Conservation (phyloP, 2,888 invertebrate genomes). For the Xanthia togata region DNA sequence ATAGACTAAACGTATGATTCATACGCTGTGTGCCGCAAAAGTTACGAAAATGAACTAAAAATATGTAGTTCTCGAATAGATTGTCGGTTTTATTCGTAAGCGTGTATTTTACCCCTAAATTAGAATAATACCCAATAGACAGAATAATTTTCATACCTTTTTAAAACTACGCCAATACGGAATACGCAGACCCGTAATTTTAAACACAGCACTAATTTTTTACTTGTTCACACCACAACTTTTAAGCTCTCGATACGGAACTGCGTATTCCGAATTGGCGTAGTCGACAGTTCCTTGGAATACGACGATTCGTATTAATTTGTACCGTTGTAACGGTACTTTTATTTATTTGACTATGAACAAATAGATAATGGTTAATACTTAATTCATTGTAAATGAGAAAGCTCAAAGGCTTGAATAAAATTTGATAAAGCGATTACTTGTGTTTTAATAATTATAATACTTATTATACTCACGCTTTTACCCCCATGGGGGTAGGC, state of each 20-base stretch:
- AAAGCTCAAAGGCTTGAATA: slow-evolving; percentile 65
- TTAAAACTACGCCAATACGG: slow-evolving; percentile 14
- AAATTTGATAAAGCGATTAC: slow-evolving; percentile 61
- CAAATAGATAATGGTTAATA: slow-evolving; percentile 64
- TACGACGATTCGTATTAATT: slow-evolving; percentile 37
- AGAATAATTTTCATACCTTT: slow-evolving; percentile 28
- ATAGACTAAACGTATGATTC: slow-evolving; percentile 16
- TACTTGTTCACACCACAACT: slow-evolving; percentile 25
- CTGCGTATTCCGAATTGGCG: slow-evolving; percentile 24
- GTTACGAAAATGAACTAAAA: slow-evolving; percentile 28
- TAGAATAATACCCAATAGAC: slow-evolving; percentile 15
- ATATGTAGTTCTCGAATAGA: slow-evolving; percentile 43
- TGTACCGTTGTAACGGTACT: slow-evolving; percentile 45
- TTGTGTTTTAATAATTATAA: slow-evolving; percentile 22
- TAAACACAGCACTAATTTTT: slow-evolving; percentile 43
- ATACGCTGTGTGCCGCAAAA: slow-evolving; percentile 16
- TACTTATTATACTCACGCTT: background rate
- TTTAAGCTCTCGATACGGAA: slow-evolving; percentile 7
- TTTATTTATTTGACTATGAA: slow-evolving; percentile 68
- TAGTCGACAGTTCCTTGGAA: slow-evolving; percentile 48
- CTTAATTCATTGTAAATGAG: slow-evolving; percentile 63
- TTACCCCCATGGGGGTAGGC: background rate
- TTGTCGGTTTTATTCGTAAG: slow-evolving; percentile 30
- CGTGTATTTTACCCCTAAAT: slow-evolving; percentile 30
- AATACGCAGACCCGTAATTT: slow-evolving; percentile 30